phyloP scores from a whole-genome alignment of 2,113 vertebrate species.

The Upupa epops region DNA sequence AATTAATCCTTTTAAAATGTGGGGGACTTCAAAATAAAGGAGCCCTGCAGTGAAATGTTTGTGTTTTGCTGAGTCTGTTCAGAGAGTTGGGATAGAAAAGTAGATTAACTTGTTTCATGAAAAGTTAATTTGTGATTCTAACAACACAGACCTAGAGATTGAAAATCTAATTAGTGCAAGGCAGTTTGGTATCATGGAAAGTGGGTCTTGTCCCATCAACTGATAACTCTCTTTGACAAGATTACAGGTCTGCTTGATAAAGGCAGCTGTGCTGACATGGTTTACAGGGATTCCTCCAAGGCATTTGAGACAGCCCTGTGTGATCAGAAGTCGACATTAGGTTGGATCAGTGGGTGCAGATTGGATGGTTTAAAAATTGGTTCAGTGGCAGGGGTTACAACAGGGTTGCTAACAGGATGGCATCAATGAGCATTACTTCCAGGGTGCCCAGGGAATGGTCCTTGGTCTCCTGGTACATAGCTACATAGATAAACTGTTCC shows the following conservation, averaged over 20 bases:
- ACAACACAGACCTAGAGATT: conserved; percentile 26
- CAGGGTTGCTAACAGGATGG: not conserved
- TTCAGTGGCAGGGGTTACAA: not conserved
- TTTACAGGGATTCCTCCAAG: conserved; percentile 50
- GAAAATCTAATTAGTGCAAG: conserved; percentile 42
- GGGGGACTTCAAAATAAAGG: not conserved
- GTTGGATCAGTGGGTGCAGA: not conserved
- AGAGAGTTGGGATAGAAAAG: not conserved
- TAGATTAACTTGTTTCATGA: not conserved
- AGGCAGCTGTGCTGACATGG: conserved; percentile 17
- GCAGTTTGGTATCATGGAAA: conserved; percentile 20
- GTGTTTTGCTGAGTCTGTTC: not conserved
- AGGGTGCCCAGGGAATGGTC: not conserved
- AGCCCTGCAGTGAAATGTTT: not conserved
- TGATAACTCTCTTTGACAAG: conserved; percentile 23
- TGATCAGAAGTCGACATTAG: not conserved
- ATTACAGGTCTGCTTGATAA: conserved; percentile 37
- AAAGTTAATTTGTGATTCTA: conserved; percentile 33
- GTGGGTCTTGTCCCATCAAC: conserved; percentile 6
- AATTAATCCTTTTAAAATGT: not conserved
- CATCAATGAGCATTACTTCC: not conserved
- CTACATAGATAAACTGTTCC: not conserved
- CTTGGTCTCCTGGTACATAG: not conserved
- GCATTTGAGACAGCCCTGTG: not conserved
- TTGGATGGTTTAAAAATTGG: not conserved